These are phyloP conservation scores for Amazona ochrocephala DNA, from an alignment of 2,797 vertebrate species.

Conservation along the genomic window DNA sequence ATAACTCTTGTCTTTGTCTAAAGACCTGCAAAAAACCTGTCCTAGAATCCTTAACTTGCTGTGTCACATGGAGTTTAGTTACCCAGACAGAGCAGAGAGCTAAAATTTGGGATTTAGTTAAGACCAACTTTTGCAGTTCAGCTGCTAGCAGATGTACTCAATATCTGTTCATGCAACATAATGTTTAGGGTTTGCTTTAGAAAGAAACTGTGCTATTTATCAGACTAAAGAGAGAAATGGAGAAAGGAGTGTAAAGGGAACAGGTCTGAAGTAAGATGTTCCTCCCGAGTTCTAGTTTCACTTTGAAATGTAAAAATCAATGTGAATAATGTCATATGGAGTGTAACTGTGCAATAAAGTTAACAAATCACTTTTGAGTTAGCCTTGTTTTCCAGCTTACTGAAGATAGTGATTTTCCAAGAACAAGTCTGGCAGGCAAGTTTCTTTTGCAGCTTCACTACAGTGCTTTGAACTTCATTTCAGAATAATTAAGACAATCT, in stretches of 20 bases:
- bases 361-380: background rate
- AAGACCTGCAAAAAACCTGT: background rate
- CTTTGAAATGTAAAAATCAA: background rate
- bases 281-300: background rate
- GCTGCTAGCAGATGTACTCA: background rate
- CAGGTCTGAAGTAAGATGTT: background rate
- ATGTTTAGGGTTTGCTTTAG: background rate
- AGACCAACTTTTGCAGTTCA: accelerated
- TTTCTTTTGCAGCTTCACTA: background rate
- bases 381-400: background rate
- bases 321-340: background rate
- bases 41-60: background rate
- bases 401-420: background rate
- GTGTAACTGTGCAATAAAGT: background rate
- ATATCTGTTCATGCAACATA: background rate
- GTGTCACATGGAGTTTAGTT: background rate
- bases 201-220: background rate
- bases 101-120: background rate
- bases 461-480: background rate
- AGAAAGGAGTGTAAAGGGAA: background rate
- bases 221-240: background rate
- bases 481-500: background rate
- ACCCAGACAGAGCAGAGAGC: background rate
- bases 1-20: slow-evolving; percentile 69
- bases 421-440: background rate